Percentiles rank a stretch among this genome's conserved stretches.
Evolutionary conservation across 2,113 vertebrate species (phyloP).

Genomic region (Tichodroma muraria): DNA sequence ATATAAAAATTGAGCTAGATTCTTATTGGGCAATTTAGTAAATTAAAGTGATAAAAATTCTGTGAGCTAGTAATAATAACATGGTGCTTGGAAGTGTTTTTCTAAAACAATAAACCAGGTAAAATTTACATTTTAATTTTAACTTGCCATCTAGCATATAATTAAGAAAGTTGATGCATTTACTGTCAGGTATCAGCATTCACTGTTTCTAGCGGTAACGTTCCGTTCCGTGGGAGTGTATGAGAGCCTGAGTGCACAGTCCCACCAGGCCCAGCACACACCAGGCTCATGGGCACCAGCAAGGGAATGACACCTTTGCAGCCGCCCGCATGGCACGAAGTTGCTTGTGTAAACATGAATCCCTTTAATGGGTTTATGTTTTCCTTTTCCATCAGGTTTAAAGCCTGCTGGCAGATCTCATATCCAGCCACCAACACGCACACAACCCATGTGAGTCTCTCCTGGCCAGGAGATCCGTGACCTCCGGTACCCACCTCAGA

Average conservation of each 20-base stretch:
- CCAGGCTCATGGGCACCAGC: background rate
- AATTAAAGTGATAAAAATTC: background rate
- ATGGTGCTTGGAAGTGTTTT: background rate
- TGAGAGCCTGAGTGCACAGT: no score
- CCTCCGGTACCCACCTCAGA: background rate
- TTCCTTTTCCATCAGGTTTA: background rate
- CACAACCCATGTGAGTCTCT: background rate
- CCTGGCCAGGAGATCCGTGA: background rate
- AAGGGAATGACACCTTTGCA: background rate
- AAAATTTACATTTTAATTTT: background rate
- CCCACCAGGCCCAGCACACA: background rate
- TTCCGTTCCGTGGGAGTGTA: background rate
- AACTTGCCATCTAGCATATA: background rate
- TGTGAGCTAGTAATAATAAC: background rate
- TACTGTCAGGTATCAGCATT: background rate
- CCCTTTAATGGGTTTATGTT: background rate
- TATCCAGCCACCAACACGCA: background rate
- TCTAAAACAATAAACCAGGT: background rate
- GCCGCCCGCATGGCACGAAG: background rate
- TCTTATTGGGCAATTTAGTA: background rate
- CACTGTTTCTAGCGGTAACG: background rate
- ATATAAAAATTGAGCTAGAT: background rate
- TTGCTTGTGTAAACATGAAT: background rate
- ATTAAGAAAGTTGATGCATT: background rate
- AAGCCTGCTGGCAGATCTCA: background rate